phyloP scores from a whole-genome alignment of 2,113 vertebrate genomes.

The Tiliqua scincoides region DNA sequence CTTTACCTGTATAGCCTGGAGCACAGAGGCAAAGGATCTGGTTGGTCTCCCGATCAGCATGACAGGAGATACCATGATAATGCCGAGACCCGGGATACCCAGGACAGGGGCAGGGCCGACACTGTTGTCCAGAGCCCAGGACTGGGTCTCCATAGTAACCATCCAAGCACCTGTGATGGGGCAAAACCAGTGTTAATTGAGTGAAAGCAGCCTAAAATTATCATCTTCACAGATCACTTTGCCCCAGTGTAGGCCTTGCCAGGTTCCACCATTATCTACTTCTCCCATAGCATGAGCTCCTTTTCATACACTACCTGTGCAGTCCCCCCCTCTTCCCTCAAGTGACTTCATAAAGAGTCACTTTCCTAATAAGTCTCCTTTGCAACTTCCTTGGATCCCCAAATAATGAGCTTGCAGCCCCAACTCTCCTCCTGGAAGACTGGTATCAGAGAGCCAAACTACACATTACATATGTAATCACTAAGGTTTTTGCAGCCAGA shows the following conservation, averaged over 20 bases:
- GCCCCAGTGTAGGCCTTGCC: too few species aligned
- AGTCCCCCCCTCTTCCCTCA: background rate
- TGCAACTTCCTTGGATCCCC: background rate
- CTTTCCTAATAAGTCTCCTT: background rate
- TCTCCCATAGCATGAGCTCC: too few species aligned
- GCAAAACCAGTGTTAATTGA: fast-evolving
- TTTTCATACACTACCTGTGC: background rate
- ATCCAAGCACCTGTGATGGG: conserved; percentile 75
- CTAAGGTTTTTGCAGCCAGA: too few species aligned
- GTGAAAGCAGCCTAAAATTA: background rate
- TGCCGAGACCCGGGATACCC: conserved; percentile 79
- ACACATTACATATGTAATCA: background rate
- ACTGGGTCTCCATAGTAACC: conserved; percentile 86
- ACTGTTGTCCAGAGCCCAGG: conserved; percentile 85
- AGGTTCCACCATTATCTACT: background rate
- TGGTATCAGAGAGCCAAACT: background rate
- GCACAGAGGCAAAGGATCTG: conserved; percentile 84
- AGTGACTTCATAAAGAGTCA: background rate
- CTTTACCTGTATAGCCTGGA: conserved; percentile 81
- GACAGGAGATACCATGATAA: conserved; percentile 81
- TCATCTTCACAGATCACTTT: background rate
- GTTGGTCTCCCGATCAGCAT: conserved; percentile 70
- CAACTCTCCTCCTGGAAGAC: background rate
- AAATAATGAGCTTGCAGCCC: background rate
- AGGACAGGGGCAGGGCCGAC: conserved; percentile 86